These are phyloP conservation scores for Trimorus sp. DNA, from an alignment of 2,888 invertebrate species.

Conservation along the genomic window DNA sequence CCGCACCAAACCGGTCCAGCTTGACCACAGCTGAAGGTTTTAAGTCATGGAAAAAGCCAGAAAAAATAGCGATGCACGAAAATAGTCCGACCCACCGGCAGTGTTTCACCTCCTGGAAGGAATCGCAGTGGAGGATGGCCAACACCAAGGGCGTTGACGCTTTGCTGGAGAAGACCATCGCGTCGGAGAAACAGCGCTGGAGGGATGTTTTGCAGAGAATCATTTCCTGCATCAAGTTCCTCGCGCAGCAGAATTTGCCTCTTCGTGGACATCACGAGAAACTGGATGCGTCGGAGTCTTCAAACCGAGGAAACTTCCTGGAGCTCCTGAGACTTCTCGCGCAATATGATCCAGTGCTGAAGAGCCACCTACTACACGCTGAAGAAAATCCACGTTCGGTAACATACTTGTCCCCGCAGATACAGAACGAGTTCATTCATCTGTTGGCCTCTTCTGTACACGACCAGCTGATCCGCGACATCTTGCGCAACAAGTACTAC, in stretches of 20 bases:
- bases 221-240: slow-evolving; percentile 15
- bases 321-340: slow-evolving; percentile 33
- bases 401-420: slow-evolving; percentile 66
- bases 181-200: slow-evolving; percentile 36
- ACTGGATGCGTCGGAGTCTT: slow-evolving; percentile 8
- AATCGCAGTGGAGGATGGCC: slow-evolving; percentile 47
- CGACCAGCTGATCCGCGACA: slow-evolving; percentile 61
- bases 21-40: slow-evolving; percentile 27
- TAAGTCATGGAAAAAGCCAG: slow-evolving; percentile 47
- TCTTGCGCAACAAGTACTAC: slow-evolving; percentile 66
- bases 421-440: slow-evolving; percentile 68
- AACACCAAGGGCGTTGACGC: slow-evolving; percentile 33
- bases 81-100: slow-evolving; percentile 49
- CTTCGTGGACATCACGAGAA: slow-evolving; percentile 41
- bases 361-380: slow-evolving; percentile 61
- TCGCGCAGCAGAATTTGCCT: slow-evolving; percentile 33
- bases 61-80: slow-evolving; percentile 53
- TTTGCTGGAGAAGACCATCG: slow-evolving; percentile 1
- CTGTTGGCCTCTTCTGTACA: slow-evolving; percentile 57
- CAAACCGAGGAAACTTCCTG: slow-evolving; percentile 44
- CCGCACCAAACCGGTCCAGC: slow-evolving; percentile 79
- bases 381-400: slow-evolving; percentile 55
- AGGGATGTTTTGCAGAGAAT: slow-evolving; percentile 40
- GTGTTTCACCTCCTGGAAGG: slow-evolving; percentile 59
- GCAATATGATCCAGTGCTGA: slow-evolving; percentile 54